A percentile compares a stretch with the other conserved stretches of the same genome.
These are phyloP conservation scores for Agrochola lota DNA, from an alignment of 2,888 invertebrate genomes.

Conservation along the genomic window DNA sequence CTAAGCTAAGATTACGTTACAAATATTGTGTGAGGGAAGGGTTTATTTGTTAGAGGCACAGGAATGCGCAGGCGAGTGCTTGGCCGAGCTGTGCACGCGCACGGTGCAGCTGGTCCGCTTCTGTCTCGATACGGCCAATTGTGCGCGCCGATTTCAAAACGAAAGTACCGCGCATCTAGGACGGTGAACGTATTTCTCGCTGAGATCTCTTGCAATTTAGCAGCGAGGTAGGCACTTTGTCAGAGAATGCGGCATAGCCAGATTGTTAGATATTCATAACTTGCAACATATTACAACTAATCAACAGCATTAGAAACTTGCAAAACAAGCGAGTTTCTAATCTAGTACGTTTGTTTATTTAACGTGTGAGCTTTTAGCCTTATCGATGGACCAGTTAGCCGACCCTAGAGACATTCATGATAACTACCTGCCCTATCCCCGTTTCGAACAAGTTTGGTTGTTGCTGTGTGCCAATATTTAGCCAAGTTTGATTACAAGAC, in stretches of 20 bases:
- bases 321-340: constrained; percentile 82
- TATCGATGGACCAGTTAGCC: constrained; percentile 58
- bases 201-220: constrained; percentile 89
- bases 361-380: constrained; percentile 60
- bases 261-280: constrained; percentile 87
- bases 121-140: constrained; percentile 89
- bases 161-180: constrained; percentile 90
- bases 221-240: constrained; percentile 81
- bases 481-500: constrained; percentile 13
- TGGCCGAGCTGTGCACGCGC: constrained; percentile 61
- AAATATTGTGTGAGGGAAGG: constrained; percentile 36
- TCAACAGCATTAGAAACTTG: constrained; percentile 76
- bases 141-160: constrained; percentile 90
- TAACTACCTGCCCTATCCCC: constrained; percentile 48
- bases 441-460: constrained; percentile 37
- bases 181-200: constrained; percentile 90
- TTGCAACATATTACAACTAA: constrained; percentile 81
- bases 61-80: constrained; percentile 81
- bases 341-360: constrained; percentile 75
- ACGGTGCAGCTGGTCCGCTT: constrained; percentile 80
- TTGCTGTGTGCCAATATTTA: constrained; percentile 45
- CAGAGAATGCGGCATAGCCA: constrained; percentile 84
- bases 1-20: constrained; percentile 2
- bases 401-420: constrained; percentile 51
- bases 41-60: constrained; percentile 63